Evolutionary conservation across 2,888 invertebrate genomes (phyloP), one percentile per base, ranked within the genome.

Genomic region (Eupithecia insigniata): DNA sequence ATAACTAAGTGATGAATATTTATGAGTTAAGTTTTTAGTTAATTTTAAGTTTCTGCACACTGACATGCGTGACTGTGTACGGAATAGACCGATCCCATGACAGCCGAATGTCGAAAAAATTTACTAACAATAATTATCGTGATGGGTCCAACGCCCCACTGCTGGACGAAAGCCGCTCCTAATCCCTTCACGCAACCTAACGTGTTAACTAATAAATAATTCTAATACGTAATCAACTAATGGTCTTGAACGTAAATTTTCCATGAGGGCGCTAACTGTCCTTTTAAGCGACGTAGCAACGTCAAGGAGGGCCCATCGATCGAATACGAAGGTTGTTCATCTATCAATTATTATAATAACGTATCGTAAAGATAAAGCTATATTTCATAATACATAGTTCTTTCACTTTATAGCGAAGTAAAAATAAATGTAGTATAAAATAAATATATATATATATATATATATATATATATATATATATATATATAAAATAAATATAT

Each of bases 201-300:
- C 62, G 34, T 62, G 62, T 65, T 28, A 61, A 61, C 30, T 34
- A 32, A 61, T 61, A 61, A n/a, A 62, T 62, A 34, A 22, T 22
- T 55, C 55, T 10, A n/a, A n/a, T n/a, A 67, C 32, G n/a, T 34
- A 67, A 67, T 67, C 67, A 67, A 22, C 22, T 67, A 67, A 67
- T 67, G 55, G 26, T 1, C 26, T 8, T 28, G 28, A 28, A 32
- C 22, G 36, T 36, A 67, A 67, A 60, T n/a, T 39, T 67, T 67
- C 39, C 67, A 67, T 60, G 39, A 36, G 36, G 66, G 46, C 30
- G 30, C n/a, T n/a, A n/a, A n/a, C 28, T 30, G 18, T 28, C 28
- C 30, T 22, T 30, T 30, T 18, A 30, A 18, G 18, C 16, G 58
- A 58, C 46, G 18, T 30, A 60, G 18, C 18, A 60, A 55, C 55